Evolutionary conservation across 1,140 invertebrate species (phyloP).

Genomic region (Cardiocondyla obscurior): DNA sequence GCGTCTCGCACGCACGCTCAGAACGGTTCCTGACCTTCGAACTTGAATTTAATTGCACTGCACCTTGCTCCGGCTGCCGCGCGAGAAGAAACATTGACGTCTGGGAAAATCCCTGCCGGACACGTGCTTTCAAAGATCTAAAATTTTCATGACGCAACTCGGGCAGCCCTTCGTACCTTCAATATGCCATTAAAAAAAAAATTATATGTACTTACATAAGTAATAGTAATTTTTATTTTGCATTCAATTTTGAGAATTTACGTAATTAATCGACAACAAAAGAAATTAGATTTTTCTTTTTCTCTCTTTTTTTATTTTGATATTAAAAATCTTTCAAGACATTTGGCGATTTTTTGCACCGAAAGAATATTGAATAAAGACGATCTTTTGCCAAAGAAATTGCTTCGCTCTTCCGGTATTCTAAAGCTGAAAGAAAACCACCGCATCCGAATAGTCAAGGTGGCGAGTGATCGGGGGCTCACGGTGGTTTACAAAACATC

Average conservation of each 20-base stretch:
- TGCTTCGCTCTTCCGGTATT: not conserved
- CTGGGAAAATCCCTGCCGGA: not conserved
- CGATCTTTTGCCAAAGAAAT: not conserved
- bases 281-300: not conserved
- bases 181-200: not conserved
- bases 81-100: conserved; percentile 14
- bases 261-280: not conserved
- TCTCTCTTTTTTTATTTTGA: not conserved
- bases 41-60: conserved; percentile 55
- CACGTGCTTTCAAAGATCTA: not conserved
- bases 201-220: too few relatives aligned
- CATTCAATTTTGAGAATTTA: not conserved
- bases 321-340: not conserved
- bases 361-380: not conserved
- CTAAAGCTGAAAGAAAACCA: not conserved
- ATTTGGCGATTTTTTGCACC: not conserved
- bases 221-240: too few relatives aligned
- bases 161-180: not conserved
- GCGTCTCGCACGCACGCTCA: conserved; percentile 42
- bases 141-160: not conserved
- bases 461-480: conserved; percentile 13
- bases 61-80: conserved; percentile 16
- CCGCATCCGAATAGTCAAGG: not conserved
- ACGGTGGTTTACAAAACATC: conserved; percentile 51
- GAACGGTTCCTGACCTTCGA: conserved; percentile 50